Conservation (phyloP, 2,113 vertebrate genomes). For the Donacobius atricapilla region DNA sequence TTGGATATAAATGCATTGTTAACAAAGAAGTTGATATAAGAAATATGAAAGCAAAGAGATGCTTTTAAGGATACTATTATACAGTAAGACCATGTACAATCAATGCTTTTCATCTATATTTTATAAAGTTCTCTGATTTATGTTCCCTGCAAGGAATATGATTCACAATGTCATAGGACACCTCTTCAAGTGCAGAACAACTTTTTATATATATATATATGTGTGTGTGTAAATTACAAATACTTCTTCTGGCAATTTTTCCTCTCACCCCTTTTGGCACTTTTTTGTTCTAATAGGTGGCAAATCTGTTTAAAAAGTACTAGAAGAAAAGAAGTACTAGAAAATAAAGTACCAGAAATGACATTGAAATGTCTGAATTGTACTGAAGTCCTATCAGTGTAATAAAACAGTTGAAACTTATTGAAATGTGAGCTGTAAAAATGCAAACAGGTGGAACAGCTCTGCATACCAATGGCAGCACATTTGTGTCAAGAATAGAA, state of each 20-base stretch:
- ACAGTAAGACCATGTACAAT: neutral
- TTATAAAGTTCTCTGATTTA: neutral
- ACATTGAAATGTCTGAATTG: neutral
- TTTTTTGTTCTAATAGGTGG: neutral
- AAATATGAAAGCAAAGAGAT: neutral
- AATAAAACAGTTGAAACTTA: neutral
- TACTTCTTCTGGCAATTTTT: neutral
- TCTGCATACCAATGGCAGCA: neutral
- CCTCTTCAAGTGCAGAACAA: neutral
- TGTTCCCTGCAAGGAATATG: neutral
- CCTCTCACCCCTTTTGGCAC: neutral
- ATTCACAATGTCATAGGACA: neutral
- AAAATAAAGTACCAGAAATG: neutral
- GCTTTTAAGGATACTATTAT: neutral
- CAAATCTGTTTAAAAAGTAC: neutral
- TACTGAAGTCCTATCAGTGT: neutral
- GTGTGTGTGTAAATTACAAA: neutral
- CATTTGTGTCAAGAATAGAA: neutral
- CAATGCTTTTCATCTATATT: neutral
- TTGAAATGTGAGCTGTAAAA: neutral
- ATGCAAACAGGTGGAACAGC: neutral
- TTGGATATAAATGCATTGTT: neutral
- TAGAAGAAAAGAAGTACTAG: neutral
- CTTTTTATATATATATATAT: rapidly evolving
- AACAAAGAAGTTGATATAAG: neutral